Evolutionary conservation across 1,140 invertebrate genomes (phyloP).

Genomic region (Hestina assimilis): DNA sequence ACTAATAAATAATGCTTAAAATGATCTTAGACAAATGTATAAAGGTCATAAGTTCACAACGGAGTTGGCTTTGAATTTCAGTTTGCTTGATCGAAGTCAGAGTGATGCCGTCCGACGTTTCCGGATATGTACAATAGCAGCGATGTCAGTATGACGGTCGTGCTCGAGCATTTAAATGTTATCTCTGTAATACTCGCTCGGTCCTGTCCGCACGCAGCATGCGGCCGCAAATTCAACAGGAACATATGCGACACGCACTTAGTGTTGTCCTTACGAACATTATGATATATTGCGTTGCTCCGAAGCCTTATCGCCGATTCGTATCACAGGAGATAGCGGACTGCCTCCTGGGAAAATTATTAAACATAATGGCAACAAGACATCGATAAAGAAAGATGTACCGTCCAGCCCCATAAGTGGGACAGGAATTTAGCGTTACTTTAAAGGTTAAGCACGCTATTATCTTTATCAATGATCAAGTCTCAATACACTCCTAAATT

Average conservation of each 20-base stretch:
- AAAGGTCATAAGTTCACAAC: conserved; percentile 20
- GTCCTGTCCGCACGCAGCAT: conserved; percentile 42
- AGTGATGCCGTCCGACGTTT: conserved; percentile 35
- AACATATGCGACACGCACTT: conserved; percentile 53
- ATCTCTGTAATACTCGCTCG: conserved; percentile 31
- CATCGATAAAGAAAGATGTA: conserved; percentile 26
- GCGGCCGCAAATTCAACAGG: conserved; percentile 53
- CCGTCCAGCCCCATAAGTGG: conserved; percentile 19
- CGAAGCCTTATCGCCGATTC: conserved; percentile 39
- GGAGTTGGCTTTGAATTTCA: conserved; percentile 25
- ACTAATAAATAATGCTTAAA: not conserved
- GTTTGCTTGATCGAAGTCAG: conserved; percentile 25
- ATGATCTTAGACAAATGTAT: conserved; percentile 3
- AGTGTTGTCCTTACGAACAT: conserved; percentile 48
- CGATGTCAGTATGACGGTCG: conserved; percentile 33
- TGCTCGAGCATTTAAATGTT: conserved; percentile 39
- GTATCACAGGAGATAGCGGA: conserved; percentile 34
- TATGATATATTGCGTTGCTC: conserved; percentile 48
- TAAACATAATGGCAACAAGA: conserved; percentile 36
- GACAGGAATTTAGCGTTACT: conserved; percentile 22
- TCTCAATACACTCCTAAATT: conserved; percentile 11
- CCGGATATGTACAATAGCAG: conserved; percentile 51
- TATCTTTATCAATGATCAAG: conserved; percentile 18
- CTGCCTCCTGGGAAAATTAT: conserved; percentile 35
- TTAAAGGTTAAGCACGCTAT: conserved; percentile 26